Conservation (phyloP, 2,113 vertebrate genomes). For the Xenopus borealis region DNA sequence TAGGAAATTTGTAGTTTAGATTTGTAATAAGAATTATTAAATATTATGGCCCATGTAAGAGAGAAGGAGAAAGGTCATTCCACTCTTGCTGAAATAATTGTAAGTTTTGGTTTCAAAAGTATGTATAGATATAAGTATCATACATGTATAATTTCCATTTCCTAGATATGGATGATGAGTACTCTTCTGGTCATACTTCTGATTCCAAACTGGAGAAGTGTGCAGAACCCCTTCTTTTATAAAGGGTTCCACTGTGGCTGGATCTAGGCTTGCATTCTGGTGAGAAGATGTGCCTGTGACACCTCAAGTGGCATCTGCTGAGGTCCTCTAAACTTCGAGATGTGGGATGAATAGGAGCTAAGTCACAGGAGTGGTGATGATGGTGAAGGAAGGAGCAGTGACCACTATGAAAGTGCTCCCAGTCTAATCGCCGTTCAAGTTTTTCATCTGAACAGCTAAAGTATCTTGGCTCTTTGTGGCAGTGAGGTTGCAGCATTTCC, state of each 20-base stretch:
- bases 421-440: constrained; percentile 79
- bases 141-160: not conserved
- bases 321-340: constrained; percentile 88
- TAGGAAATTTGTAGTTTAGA: constrained; percentile 23
- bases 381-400: constrained; percentile 64
- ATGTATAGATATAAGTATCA: constrained; percentile 9
- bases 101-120: constrained; percentile 41
- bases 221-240: constrained; percentile 83
- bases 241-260: constrained; percentile 73
- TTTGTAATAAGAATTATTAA: constrained; percentile 6
- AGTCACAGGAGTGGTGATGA: constrained; percentile 63
- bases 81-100: constrained; percentile 24
- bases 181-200: constrained; percentile 78
- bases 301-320: constrained; percentile 64
- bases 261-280: constrained; percentile 58
- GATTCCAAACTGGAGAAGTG: constrained; percentile 93
- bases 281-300: constrained; percentile 62
- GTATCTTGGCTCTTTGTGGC: constrained; percentile 72
- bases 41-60: constrained; percentile 34
- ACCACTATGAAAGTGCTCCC: constrained; percentile 75
- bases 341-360: constrained; percentile 66
- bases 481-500: constrained; percentile 72
- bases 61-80: constrained; percentile 13
- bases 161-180: constrained; percentile 26
- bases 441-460: constrained; percentile 70